Conservation (phyloP, 2,113 vertebrate species). For the Neodon shergylaensis region DNA sequence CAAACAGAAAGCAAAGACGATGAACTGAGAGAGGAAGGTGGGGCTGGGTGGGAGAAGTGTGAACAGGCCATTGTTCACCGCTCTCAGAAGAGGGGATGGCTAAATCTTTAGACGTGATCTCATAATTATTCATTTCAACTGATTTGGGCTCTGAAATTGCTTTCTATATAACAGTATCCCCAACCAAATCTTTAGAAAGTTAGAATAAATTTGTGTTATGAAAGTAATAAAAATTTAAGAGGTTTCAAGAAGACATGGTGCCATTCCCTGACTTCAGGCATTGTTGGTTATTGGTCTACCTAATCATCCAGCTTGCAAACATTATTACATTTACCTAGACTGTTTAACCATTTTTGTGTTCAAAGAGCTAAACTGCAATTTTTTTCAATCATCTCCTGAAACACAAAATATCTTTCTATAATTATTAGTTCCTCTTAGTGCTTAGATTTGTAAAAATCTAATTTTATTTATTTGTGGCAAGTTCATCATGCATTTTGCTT, state of each 20-base stretch:
- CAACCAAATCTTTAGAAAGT: background rate
- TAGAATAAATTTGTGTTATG: background rate
- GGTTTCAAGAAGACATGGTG: background rate
- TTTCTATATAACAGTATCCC: background rate
- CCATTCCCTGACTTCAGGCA: background rate
- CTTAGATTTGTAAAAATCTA: conserved; percentile 58
- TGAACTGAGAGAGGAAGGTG: conserved; percentile 20
- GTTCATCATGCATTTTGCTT: background rate
- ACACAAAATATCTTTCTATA: conserved; percentile 8
- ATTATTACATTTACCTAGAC: background rate
- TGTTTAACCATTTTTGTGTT: conserved; percentile 3
- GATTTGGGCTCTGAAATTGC: background rate
- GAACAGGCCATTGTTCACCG: background rate
- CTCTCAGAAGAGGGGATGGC: background rate
- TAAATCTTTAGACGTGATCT: background rate
- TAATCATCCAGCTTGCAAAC: conserved; percentile 19
- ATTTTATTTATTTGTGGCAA: background rate
- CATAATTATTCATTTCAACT: background rate
- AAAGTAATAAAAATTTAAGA: background rate
- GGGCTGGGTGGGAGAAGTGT: background rate
- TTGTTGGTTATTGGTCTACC: conserved; percentile 6
- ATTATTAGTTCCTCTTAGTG: background rate
- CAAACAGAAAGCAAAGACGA: conserved; percentile 52
- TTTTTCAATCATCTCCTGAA: background rate
- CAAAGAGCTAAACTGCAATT: background rate